phyloP scores from a whole-genome alignment of 2,113 vertebrate species.

The Ammodytes marinus region DNA sequence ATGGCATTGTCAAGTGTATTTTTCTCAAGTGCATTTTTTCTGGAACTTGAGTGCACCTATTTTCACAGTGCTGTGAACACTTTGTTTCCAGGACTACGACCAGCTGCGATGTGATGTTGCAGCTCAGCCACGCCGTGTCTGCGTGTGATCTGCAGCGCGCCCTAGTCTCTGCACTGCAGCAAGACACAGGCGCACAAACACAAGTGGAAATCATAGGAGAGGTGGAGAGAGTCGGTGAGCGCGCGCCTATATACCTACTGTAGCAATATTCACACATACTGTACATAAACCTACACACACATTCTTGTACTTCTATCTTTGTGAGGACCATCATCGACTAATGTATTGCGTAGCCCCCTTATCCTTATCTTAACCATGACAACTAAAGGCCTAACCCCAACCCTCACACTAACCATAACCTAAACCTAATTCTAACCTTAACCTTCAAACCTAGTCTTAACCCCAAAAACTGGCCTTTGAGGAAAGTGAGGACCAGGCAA shows the following conservation, averaged over 20 bases:
- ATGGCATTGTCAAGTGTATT: not conserved
- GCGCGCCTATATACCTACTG: too few relatives aligned
- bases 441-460: too few relatives aligned
- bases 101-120: constrained; percentile 69
- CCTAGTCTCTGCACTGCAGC: constrained; percentile 43
- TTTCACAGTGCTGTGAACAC: not conserved
- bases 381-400: too few relatives aligned
- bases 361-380: too few relatives aligned
- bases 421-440: too few relatives aligned
- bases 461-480: too few relatives aligned
- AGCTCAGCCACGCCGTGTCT: constrained; percentile 47
- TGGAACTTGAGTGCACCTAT: not conserved
- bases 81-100: constrained; percentile 51
- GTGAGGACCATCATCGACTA: too few relatives aligned
- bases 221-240: constrained; percentile 80
- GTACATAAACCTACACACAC: too few relatives aligned
- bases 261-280: not conserved
- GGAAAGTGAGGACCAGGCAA: too few relatives aligned
- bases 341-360: too few relatives aligned
- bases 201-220: constrained; percentile 34
- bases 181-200: not conserved
- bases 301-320: too few relatives aligned
- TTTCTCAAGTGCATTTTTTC: not conserved
- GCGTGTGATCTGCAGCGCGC: constrained; percentile 52
- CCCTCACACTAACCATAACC: too few relatives aligned